phyloP scores from a whole-genome alignment of 2,888 invertebrate genomes.

The Scrobipalpa atriplicella region DNA sequence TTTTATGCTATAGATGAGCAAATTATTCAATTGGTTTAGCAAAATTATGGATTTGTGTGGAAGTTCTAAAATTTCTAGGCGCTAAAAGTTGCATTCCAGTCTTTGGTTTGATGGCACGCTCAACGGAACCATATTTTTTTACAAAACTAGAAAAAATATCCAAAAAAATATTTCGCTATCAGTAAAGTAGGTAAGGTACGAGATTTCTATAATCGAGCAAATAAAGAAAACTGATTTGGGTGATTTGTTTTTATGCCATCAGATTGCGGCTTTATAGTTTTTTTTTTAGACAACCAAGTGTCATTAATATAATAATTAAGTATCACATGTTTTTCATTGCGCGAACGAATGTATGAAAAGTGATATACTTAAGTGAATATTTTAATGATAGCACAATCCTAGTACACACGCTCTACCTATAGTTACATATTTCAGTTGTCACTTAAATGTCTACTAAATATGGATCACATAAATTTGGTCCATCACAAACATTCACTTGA shows the following conservation, averaged over 20 bases:
- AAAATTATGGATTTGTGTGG: neutral
- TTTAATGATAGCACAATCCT: neutral
- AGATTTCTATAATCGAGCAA: conserved; percentile 15
- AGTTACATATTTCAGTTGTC: neutral
- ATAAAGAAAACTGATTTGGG: neutral
- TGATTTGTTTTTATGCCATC: conserved; percentile 21
- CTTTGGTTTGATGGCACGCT: conserved; percentile 52
- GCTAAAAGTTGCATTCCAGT: conserved; percentile 46
- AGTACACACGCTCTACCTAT: neutral
- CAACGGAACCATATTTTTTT: conserved; percentile 30
- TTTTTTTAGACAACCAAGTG: conserved; percentile 19
- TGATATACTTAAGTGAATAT: conserved; percentile 24
- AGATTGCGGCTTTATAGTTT: conserved; percentile 7
- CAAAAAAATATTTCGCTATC: neutral
- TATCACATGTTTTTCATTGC: conserved; percentile 23
- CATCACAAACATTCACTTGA: conserved; percentile 25
- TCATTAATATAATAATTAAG: conserved; percentile 19
- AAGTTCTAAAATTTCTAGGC: conserved; percentile 27
- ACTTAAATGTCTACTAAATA: neutral
- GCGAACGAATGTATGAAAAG: conserved; percentile 15
- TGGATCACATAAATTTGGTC: conserved; percentile 21
- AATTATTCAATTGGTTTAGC: no score
- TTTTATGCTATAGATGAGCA: no score
- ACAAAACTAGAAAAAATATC: conserved; percentile 27
- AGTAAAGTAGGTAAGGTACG: neutral